These are phyloP conservation scores for Leptogaster cylindrica DNA, from an alignment of 2,888 invertebrate genomes.

Conservation along the genomic window DNA sequence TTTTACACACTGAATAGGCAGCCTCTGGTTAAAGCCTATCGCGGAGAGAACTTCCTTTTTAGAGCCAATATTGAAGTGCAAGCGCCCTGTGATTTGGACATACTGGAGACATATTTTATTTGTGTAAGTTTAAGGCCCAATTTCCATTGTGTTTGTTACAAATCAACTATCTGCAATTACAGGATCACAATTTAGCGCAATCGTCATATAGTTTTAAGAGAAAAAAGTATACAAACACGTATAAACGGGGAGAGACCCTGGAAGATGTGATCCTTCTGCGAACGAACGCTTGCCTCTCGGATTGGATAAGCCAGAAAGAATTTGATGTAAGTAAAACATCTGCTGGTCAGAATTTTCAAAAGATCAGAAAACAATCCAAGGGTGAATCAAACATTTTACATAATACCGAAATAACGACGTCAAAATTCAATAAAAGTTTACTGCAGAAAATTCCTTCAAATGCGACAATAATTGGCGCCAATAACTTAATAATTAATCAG, in stretches of 20 bases:
- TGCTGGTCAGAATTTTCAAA: background rate
- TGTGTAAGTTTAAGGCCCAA: constrained; percentile 56
- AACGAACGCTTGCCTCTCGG: constrained; percentile 56
- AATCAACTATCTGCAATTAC: background rate
- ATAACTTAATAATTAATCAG: constrained; percentile 52
- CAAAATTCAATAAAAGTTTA: constrained; percentile 54
- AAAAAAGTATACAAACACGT: constrained; percentile 57
- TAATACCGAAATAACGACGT: constrained; percentile 40
- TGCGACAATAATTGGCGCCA: constrained; percentile 60
- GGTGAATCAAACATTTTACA: background rate
- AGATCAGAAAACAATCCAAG: constrained; percentile 19
- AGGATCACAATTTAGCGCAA: constrained; percentile 62
- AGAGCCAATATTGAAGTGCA: constrained; percentile 58
- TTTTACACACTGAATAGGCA: constrained; percentile 60
- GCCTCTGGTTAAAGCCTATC: constrained; percentile 56
- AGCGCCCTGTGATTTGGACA: constrained; percentile 57
- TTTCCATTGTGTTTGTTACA: background rate
- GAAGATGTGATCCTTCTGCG: constrained; percentile 60
- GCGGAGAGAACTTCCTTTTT: constrained; percentile 60
- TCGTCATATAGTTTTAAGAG: constrained; percentile 60
- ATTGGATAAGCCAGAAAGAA: constrained; percentile 53
- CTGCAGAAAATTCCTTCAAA: constrained; percentile 58
- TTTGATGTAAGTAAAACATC: constrained; percentile 28
- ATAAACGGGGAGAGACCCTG: constrained; percentile 56
- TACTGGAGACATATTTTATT: constrained; percentile 61